Evolutionary conservation across 2,888 invertebrate genomes (phyloP).

Genomic region (Agonopterix arenella): DNA sequence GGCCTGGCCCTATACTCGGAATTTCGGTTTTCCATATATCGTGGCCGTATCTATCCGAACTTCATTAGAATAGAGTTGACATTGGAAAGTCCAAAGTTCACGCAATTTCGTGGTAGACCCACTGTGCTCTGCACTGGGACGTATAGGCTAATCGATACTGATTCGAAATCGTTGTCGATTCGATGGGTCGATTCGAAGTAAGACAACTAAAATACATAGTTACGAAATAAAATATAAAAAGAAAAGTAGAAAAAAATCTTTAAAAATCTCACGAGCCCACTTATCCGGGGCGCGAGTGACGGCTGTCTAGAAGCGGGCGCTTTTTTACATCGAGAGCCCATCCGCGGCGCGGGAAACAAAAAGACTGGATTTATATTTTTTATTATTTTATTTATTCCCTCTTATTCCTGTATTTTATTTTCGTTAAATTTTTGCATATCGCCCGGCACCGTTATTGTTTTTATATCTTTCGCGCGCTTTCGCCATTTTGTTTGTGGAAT

Average conservation of each 20-base stretch:
- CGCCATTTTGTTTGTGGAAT: constrained; percentile 42
- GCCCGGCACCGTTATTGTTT: constrained; percentile 45
- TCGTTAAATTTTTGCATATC: constrained; percentile 68
- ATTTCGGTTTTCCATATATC: too few relatives aligned
- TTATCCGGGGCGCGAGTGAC: constrained; percentile 32
- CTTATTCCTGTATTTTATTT: constrained; percentile 62
- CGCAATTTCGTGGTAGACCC: too few relatives aligned
- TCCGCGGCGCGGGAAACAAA: constrained; percentile 69
- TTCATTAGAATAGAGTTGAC: too few relatives aligned
- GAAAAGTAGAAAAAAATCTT: too few relatives aligned
- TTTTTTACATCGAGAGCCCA: constrained; percentile 73
- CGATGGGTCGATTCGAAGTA: neutral
- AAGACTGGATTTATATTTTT: constrained; percentile 73
- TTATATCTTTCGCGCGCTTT: constrained; percentile 42
- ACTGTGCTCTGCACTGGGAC: neutral
- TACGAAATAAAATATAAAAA: neutral
- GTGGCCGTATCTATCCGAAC: too few relatives aligned
- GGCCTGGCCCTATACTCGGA: too few relatives aligned
- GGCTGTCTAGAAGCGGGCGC: constrained; percentile 74
- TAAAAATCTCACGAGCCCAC: constrained; percentile 31
- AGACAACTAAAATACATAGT: neutral
- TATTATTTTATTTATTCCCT: constrained; percentile 73
- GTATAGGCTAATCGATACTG: neutral
- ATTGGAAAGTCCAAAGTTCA: too few relatives aligned
- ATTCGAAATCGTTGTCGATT: neutral